Percentiles rank a stretch among this genome's conserved stretches.
Conservation (phyloP, 2,888 invertebrate genomes). For the Notodonta dromedarius region DNA sequence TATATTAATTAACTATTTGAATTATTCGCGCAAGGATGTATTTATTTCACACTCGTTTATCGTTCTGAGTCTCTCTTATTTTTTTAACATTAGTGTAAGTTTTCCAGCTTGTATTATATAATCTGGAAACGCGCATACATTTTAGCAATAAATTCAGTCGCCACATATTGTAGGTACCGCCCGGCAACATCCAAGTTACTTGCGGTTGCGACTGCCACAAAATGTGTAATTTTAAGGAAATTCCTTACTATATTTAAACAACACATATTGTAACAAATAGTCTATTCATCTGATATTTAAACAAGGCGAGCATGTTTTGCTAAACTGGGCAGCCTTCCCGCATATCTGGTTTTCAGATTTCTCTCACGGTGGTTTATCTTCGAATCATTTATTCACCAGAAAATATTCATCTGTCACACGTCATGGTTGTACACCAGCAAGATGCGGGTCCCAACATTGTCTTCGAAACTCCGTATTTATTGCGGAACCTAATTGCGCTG, state of each 20-base stretch:
- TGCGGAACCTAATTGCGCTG: not conserved
- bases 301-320: too few species aligned
- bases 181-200: constrained; percentile 4
- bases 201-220: not conserved
- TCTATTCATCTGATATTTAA: too few species aligned
- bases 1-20: too few species aligned
- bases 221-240: not conserved
- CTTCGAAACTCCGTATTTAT: not conserved
- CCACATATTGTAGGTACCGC: constrained; percentile 2
- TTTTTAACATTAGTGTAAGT: not conserved
- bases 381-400: too few species aligned
- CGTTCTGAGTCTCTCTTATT: not conserved
- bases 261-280: too few species aligned
- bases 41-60: not conserved
- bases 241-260: not conserved
- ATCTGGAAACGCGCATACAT: not conserved
- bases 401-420: too few species aligned
- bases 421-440: too few species aligned
- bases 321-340: too few species aligned
- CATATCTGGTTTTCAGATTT: too few species aligned
- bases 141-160: not conserved
- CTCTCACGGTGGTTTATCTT: too few species aligned
- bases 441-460: not conserved
- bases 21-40: not conserved
- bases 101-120: not conserved